Conservation (phyloP, 2,113 vertebrate genomes). For the Psophia crepitans region DNA sequence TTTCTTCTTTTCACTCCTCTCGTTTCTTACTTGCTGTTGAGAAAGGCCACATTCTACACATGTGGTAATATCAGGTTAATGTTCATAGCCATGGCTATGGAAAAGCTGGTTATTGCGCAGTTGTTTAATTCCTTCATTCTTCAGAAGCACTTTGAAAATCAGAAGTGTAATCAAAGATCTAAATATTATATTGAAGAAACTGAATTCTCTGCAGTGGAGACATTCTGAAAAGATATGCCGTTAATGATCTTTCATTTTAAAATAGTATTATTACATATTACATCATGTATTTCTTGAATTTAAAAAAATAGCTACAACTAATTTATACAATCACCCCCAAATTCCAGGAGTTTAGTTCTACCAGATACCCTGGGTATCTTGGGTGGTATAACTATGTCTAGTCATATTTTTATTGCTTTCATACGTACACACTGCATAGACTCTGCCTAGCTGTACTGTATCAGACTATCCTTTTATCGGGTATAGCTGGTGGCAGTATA, state of each 20-base stretch:
- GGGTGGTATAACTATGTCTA: not conserved
- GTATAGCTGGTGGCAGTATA: not conserved
- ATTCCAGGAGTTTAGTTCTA: not conserved
- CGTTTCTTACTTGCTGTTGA: not conserved
- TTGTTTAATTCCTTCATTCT: not conserved
- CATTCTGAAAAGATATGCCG: not conserved
- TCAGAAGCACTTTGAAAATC: not conserved
- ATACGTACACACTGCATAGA: not conserved
- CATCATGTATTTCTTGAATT: not conserved
- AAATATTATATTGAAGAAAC: not conserved
- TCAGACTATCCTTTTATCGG: not conserved
- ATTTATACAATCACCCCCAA: not conserved
- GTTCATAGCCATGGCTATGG: not conserved
- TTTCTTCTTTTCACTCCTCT: not conserved
- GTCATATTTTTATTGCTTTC: not conserved
- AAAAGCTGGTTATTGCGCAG: not conserved
- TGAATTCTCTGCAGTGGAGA: not conserved
- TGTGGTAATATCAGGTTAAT: not conserved
- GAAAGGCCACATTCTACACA: not conserved
- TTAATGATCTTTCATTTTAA: not conserved
- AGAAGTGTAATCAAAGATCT: not conserved
- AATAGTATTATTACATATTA: not conserved
- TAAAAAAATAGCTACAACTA: not conserved
- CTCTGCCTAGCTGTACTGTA: not conserved
- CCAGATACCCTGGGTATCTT: not conserved